A percentile compares a stretch with the other conserved stretches of the same genome.
These are phyloP conservation scores for Tiliacea citrago DNA, from an alignment of 2,888 invertebrate genomes.

Conservation along the genomic window DNA sequence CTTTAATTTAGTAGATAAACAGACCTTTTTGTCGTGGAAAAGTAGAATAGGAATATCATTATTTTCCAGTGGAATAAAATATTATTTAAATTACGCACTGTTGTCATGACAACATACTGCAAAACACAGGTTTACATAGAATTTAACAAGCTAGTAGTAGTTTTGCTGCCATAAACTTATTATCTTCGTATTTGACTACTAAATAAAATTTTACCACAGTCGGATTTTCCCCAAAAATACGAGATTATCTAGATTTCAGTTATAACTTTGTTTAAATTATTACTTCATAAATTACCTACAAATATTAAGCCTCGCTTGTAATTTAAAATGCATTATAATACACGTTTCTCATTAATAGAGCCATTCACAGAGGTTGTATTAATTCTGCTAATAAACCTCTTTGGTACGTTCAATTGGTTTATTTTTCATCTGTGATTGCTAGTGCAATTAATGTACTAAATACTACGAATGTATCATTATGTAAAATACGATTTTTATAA, in stretches of 20 bases:
- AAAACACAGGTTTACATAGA: background rate
- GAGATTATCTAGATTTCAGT: background rate
- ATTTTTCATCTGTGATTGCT: constrained; percentile 46
- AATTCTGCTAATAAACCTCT: constrained; percentile 55
- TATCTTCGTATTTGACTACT: background rate
- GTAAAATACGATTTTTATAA: background rate
- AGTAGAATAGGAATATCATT: background rate
- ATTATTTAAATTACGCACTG: background rate
- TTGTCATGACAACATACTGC: background rate
- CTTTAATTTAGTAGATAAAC: too few relatives aligned
- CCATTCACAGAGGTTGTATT: constrained; percentile 51
- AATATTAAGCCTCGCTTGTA: background rate
- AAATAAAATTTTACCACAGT: background rate
- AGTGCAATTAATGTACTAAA: background rate
- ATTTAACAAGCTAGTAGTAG: background rate
- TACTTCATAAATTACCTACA: background rate
- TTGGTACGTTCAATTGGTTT: constrained; percentile 57
- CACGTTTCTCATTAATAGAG: constrained; percentile 29
- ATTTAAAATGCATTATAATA: constrained; percentile 51
- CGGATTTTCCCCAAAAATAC: background rate
- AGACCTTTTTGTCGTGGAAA: background rate
- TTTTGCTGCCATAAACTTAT: background rate
- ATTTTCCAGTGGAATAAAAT: background rate
- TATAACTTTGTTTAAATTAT: background rate
- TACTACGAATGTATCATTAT: background rate